Evolutionary conservation across 1,140 invertebrate genomes (phyloP), one percentile per base, ranked within the genome.

Genomic region (Conus betulinus): DNA sequence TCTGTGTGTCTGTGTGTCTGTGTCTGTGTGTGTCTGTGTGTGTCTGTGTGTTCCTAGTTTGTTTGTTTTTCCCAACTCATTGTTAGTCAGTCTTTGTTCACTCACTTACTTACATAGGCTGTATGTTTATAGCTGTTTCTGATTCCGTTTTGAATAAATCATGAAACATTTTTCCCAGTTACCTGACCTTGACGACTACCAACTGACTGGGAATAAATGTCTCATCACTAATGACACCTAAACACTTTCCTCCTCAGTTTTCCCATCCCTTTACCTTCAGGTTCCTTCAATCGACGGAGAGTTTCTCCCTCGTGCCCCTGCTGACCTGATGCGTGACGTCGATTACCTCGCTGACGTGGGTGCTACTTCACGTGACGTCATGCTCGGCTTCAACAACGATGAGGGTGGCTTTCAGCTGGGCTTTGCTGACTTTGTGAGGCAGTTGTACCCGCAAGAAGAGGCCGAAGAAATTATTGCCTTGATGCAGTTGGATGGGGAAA

Each of bases 261-360:
- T 51, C 7, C 39, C 39, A 0, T 79, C 20, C 20, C 53, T 55
- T 83, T 15, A 10, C 7, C n/a, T 81, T n/a, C 51, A 83, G 81
- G 89, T 87, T 17, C 91, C 91, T 17, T 87, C 89, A 1, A 55
- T 90, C 15, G 90, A 90, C 53, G 88, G 87, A 23, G 88, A 90
- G 57, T 84, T 91, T 17, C 82, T 90, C 84, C 23, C 71, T 4
- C 81, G 88, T 17, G 15, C 67, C 63, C 88, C 90, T 17, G n/a
- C 52, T 5, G n/a, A 39, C 5, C 63, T 87, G 8, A 63, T 91
- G 52, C 23, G 71, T 53, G 81, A 55, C 90, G 85, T 55, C 20
- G 39, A 60, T 23, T 85, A 87, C 27, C 84, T 87, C 25, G 81
- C 78, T 5, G 23, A 55, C 15, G 39, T 53, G 11, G 53, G 89